Base-by-base conservation (phyloP, 2,113 vertebrate species). In the Leuciscus idus region DNA sequence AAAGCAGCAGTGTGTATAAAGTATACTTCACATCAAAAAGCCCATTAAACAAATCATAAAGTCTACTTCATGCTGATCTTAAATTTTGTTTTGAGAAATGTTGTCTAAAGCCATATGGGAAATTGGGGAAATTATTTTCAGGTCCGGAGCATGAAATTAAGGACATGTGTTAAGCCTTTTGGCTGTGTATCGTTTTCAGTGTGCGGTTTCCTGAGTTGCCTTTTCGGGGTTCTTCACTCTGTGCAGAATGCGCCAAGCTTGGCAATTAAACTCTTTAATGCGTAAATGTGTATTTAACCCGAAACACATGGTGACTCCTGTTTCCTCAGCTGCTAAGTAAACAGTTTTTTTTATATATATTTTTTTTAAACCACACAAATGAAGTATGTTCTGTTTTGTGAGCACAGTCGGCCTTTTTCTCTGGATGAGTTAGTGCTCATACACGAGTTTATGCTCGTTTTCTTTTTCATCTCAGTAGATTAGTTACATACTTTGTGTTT, bases 301-400 rank as follows among this genome's bases (percentile, higher is more conserved):
- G 91, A 97, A 97, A 97, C 96, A 95, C 93, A 95, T 94, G 94
- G 93, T 87, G 94, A 94, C 94, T 95, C 93, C 93, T 95, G 96
- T 97, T 98, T 96, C 96, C 92, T 96, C 95, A 94, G 95, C 96
- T 96, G 96, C 96, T 94, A 95, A 95, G 94, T 95, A 96, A 97
- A 96, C 95, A 96, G 95, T 95, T 96, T 94, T 95, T 94, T 94
- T 26, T 55, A 92, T 26, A 7, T 21, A 92, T 90, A 89, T 88
- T 90, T 89, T 89, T 87, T 91, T 89, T 89, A 93, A 93, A 93
- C 94, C 93, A 39, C 93, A 92, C 90, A 90, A 87, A 91, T 93
- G 91, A 61, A 83, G 90, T 85, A 83, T 88, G 88, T 85, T 89
- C 84, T 90, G 90, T 72, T 36, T 26, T 91, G 26, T 84, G 73